Evolutionary conservation across 2,888 invertebrate genomes (phyloP).

Genomic region (Epirrhoe alternata): DNA sequence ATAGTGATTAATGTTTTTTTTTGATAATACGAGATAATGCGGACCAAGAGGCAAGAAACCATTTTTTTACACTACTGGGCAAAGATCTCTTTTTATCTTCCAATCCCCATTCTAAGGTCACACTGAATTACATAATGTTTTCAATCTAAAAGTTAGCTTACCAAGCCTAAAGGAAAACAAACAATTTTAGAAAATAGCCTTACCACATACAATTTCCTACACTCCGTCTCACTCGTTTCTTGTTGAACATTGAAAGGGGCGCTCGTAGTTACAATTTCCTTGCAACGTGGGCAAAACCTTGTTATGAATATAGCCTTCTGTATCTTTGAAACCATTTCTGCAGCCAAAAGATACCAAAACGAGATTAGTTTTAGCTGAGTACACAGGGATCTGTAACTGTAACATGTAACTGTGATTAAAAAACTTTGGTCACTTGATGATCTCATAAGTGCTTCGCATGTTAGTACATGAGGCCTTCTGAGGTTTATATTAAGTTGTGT

Average conservation of each 20-base stretch:
- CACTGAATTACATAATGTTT: no score
- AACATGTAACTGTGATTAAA: background rate
- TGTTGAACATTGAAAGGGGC: constrained; percentile 15
- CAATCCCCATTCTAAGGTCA: no score
- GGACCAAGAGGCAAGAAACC: background rate
- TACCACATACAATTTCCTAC: constrained; percentile 22
- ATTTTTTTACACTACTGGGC: no score
- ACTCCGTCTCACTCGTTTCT: constrained; percentile 10
- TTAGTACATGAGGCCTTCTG: no score
- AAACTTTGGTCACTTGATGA: background rate
- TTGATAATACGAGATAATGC: no score
- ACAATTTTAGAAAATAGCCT: constrained; percentile 11
- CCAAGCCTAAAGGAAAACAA: background rate
- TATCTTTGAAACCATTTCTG: constrained; percentile 51
- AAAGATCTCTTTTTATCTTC: no score
- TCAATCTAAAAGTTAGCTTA: no score
- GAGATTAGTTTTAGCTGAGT: constrained; percentile 55
- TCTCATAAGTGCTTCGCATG: no score
- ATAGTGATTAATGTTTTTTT: background rate
- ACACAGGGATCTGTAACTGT: background rate
- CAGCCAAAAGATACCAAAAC: constrained; percentile 58
- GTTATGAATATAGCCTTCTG: constrained; percentile 37
- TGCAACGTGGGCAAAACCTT: constrained; percentile 26
- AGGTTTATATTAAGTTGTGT: no score
- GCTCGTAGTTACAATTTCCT: constrained; percentile 29